Base-by-base conservation (phyloP, 2,113 vertebrate species). In the Lycocorax pyrrhopterus region DNA sequence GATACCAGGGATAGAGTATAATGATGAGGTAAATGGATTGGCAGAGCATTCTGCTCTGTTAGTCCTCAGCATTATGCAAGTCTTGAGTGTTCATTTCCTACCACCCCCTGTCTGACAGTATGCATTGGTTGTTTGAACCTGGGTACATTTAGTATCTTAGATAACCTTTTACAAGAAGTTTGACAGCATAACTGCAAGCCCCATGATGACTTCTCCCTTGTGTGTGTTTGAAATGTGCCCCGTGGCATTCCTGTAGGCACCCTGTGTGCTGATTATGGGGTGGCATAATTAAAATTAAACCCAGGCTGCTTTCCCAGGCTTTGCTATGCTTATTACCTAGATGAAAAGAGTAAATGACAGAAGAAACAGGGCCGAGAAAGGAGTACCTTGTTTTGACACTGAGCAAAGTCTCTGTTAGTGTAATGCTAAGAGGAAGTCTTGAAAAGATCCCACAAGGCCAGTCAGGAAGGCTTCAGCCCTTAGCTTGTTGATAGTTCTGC, bases 191-290 rank as follows among this genome's bases (percentile, higher is more conserved):
- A 44, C 72, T 84, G 18, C 30, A 20, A 47, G 33, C 44, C 21
- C 30, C 6, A 0, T 13, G 66, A 55, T 67, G 56, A 39, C 25
- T 25, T 51, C 17, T 55, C 43, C 26, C 89, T 68, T 60, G 8
- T 12, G 7, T 37, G 9, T n/a, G 26, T 58, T 81, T 66, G 59
- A 71, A 53, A 62, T 3, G 1, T 66, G 29, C 33, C 33, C 23
- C 3, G 4, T 86, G 51, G 33, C 73, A 67, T 47, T 74, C 51
- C 43, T 37, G 7, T 37, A 62, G 64, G 60, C 64, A 77, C 60
- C 17, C 22, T 41, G 1, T 32, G 23, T 0, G 0, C 35, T 4
- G 1, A 19, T 68, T 64, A 16, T 17, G 33, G 46, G 16, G 35
- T 3, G 1, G 30, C 39, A 16, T 75, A 33, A 55, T 64, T 75